Base-by-base conservation (phyloP, 2,888 invertebrate genomes). In the Cyaniris semiargus region DNA sequence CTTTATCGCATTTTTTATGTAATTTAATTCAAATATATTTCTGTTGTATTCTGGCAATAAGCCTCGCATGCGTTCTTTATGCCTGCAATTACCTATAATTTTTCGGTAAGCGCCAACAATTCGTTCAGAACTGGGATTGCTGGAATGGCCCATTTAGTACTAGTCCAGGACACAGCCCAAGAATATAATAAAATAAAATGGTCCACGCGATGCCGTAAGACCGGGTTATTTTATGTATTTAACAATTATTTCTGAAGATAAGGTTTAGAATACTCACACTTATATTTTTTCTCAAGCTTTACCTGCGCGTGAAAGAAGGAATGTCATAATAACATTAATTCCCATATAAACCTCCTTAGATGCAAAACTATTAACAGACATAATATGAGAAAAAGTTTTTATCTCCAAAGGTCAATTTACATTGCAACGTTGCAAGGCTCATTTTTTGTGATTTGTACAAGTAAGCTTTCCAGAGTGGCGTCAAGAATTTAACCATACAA, bases 81-180 rank as follows among this genome's bases (percentile, higher is more conserved):
- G 13, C 48, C 23, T 13, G 34, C 76, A 76, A 71, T 76, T 76
- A 76, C 70, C 76, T 71, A 76, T 76, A 76, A 56, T 70, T 76
- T 76, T 76, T 76, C 76, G 70, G 76, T 71, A 70, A 76, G 70
- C 76, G 70, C 56, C 27, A 70, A 53, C 53, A 76, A 76, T 70
- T n/a, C n/a, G n/a, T n/a, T 56, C 53, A 48, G 53, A 21, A 76
- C 70, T 70, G 76, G 74, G 70, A 76, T 70, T 71, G 70, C 56
- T 34, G 53, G 53, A 76, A 76, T 70, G 31, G 70, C 70, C 76
- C 76, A 70, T 76, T 76, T 27, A 10, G 21, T 21, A 23, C 44
- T 53, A 48, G 74, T 13, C 27, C 8, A 74, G 53, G 48, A 48
- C 72, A 15, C 71, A 48, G 72, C 53, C 53, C 53, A 23, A 48